Percentiles rank a stretch among this genome's conserved stretches.
Evolutionary conservation across 2,888 invertebrate species (phyloP).

Genomic region (Cosmia pyralina): DNA sequence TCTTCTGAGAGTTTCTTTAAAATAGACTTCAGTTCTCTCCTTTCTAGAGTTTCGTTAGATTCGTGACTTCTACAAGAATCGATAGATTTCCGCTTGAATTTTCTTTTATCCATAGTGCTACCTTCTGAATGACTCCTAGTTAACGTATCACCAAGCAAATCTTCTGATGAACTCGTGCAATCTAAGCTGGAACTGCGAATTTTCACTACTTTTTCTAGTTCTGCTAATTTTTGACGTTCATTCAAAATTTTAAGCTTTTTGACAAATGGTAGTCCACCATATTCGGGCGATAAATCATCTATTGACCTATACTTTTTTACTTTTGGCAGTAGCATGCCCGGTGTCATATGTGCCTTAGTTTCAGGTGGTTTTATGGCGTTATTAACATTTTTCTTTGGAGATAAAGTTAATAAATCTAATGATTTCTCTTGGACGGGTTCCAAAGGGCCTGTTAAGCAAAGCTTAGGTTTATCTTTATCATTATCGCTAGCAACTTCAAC

Average conservation of each 20-base stretch:
- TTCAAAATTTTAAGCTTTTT: slow-evolving; percentile 97
- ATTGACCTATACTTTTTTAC: slow-evolving; percentile 95
- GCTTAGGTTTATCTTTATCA: slow-evolving; percentile 83
- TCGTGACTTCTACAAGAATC: slow-evolving; percentile 83
- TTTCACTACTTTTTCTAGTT: slow-evolving; percentile 94
- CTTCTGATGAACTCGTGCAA: slow-evolving; percentile 91
- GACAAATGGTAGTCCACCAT: slow-evolving; percentile 95
- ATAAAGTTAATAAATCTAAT: slow-evolving; percentile 84
- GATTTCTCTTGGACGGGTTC: slow-evolving; percentile 87
- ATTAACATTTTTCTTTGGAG: slow-evolving; percentile 77
- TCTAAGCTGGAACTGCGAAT: slow-evolving; percentile 95
- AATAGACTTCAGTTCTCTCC: slow-evolving; percentile 95
- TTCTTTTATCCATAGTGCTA: slow-evolving; percentile 92
- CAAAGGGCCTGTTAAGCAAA: slow-evolving; percentile 84
- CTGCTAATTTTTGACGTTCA: slow-evolving; percentile 96
- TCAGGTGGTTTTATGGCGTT: slow-evolving; percentile 73
- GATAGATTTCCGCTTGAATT: slow-evolving; percentile 84
- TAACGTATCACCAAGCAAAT: slow-evolving; percentile 89
- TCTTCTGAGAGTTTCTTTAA: slow-evolving; percentile 95
- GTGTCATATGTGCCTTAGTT: slow-evolving; percentile 68
- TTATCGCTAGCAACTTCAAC: slow-evolving; percentile 80
- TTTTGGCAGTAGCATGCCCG: slow-evolving; percentile 81
- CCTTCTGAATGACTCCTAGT: slow-evolving; percentile 95
- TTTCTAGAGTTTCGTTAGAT: slow-evolving; percentile 95
- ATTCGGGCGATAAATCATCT: slow-evolving; percentile 96